These are phyloP conservation scores for Hetaerina americana DNA, from an alignment of 1,140 invertebrate genomes.

Conservation along the genomic window DNA sequence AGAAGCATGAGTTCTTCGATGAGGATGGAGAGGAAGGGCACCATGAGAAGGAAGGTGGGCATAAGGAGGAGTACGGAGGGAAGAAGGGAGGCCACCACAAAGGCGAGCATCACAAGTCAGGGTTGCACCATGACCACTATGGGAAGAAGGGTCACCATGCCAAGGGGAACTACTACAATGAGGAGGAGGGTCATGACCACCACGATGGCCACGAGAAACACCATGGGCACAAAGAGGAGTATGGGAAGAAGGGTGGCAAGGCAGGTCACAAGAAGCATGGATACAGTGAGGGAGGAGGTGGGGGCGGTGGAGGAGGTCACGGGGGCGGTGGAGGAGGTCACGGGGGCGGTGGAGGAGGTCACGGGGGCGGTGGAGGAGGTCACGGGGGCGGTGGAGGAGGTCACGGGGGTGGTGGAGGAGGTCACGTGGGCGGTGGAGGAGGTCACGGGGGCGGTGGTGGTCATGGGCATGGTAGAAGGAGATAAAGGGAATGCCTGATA, in stretches of 20 bases:
- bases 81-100: constrained; percentile 45
- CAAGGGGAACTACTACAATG: constrained; percentile 30
- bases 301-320: constrained; percentile 6
- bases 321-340: not conserved
- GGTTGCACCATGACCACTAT: constrained; percentile 32
- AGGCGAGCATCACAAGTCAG: constrained; percentile 49
- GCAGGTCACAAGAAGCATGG: constrained; percentile 39
- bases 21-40: constrained; percentile 48
- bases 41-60: constrained; percentile 41
- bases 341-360: too few species aligned
- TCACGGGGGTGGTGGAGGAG: too few species aligned
- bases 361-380: too few species aligned
- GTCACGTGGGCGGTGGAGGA: too few species aligned
- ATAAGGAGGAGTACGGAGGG: constrained; percentile 39
- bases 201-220: constrained; percentile 49
- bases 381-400: too few species aligned
- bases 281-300: constrained; percentile 28
- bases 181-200: constrained; percentile 47
- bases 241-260: constrained; percentile 53
- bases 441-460: too few species aligned
- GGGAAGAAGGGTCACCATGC: constrained; percentile 32
- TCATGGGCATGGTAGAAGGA: too few species aligned
- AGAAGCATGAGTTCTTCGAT: constrained; percentile 57
- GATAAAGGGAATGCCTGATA: too few species aligned
- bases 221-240: constrained; percentile 46